Base-by-base conservation (phyloP, 2,797 vertebrate species). In the Hippopotamyrus pictus region DNA sequence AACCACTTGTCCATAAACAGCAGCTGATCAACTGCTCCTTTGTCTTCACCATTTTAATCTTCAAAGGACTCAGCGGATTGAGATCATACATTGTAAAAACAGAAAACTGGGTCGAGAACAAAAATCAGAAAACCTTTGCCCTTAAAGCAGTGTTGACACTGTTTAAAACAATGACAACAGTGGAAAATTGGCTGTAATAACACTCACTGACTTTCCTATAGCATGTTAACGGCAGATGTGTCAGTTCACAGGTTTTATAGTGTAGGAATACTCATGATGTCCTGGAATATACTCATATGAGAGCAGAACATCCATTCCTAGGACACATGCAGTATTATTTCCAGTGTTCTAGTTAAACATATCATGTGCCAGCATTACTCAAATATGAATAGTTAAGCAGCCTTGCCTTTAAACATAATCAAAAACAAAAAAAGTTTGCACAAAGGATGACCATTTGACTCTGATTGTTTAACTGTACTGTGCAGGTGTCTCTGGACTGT, bases 1-100 rank as follows among this genome's bases (percentile, higher is more conserved):
- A 96, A 96, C 92, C 94, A 94, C 93, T 95, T 91, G 92, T 92
- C 92, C 92, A 93, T 95, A 96, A 95, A 94, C 93, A 93, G 94
- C 93, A 91, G 91, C 93, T 93, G 92, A 95, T 94, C 92, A 92
- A 92, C 93, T 89, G 91, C 94, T 94, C 93, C 92, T 94, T 93
- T 93, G 92, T 93, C 93, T 94, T 91, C 92, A 91, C 88, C 91
- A 50, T 89, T 92, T 91, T 90, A 87, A 76, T 93, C 95, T 96
- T 96, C 95, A 96, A 96, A 96, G 95, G 86, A 87, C 91, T 92
- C 73, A 1, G 44, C 86, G 85, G 91, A 91, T 89, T 84, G 90
- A 89, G 90, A 93, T 92, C 91, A n/a, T 92, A 94, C 93, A 93
- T 94, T 95, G 92, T 94, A 94, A 96, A 96, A 95, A 95, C 94